Evolutionary conservation across 2,888 invertebrate species (phyloP), one percentile per base, ranked within the genome.

Genomic region (Ganaspis brasiliensis): DNA sequence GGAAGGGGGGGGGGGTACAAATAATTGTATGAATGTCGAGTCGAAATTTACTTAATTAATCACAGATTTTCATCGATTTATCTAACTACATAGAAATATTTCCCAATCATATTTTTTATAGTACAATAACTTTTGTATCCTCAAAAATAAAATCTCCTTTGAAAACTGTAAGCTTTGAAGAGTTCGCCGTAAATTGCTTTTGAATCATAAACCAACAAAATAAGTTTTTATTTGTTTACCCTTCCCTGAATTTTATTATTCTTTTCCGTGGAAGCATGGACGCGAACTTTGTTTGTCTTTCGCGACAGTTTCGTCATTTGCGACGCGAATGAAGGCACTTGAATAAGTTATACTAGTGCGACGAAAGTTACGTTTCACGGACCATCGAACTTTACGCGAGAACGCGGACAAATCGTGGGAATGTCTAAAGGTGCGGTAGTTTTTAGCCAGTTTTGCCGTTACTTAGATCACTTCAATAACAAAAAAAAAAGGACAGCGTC

Each of bases 341-440:
- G 67, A 67, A 40, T 67, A 26, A 67, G 40, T 67, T 67, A 45
- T 45, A 45, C 19, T 63, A 21, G 16, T 19, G 57, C 74, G 76
- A 81, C 77, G 76, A 81, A 74, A 73, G 78, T 57, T 37, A 76
- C 77, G 74, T 83, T 87, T 84, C 83, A 86, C 84, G 84, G 84
- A 59, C 81, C 86, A 86, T 86, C 84, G 86, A 88, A 83, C 82
- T 87, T 87, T 85, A 87, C 82, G 81, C 82, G 81, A 72, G 76
- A 74, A 82, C 78, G 83, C 80, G 81, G 75, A 86, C 81, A 81
- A 83, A 86, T 87, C 85, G 85, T 87, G 86, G 82, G 84, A 86
- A 77, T 72, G 55, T 61, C 72, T 35, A 76, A 73, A 21, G 45
- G 26, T 49, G 52, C 63, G 49, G 73, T 76, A 49, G 59, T 74